Conservation (phyloP, 2,113 vertebrate genomes). For the Saimiri boliviensis region DNA sequence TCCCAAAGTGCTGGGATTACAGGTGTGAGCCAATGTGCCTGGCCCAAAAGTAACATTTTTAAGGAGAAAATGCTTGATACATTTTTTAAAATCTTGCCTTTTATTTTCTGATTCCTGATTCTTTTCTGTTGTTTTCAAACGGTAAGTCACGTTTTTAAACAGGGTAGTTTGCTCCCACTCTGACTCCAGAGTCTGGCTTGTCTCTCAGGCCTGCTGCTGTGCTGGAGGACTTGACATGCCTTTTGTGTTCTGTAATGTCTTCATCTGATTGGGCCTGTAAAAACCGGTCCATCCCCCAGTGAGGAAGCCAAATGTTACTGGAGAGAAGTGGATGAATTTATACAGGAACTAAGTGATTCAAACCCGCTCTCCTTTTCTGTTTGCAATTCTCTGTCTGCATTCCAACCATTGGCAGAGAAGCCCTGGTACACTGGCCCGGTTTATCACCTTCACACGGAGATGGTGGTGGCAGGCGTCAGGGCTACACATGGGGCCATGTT, state of each 20-base stretch:
- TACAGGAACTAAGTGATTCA: neutral
- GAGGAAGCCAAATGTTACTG: neutral
- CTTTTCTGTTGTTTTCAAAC: neutral
- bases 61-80: neutral
- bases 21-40: neutral
- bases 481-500: neutral
- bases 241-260: constrained; percentile 36
- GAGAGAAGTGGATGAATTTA: constrained; percentile 37
- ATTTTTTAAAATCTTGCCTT: neutral
- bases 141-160: constrained; percentile 41
- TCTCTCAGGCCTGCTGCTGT: neutral
- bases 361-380: neutral
- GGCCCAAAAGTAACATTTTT: neutral
- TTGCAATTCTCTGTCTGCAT: constrained; percentile 11
- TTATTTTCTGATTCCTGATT: constrained; percentile 30
- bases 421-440: neutral
- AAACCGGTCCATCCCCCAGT: neutral
- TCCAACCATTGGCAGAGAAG: neutral
- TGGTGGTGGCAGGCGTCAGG: neutral
- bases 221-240: neutral
- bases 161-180: constrained; percentile 14
- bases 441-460: neutral
- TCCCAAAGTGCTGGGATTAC: neutral
- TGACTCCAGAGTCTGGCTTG: constrained; percentile 50
- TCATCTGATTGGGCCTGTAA: constrained; percentile 46